Evolutionary conservation across 2,113 vertebrate genomes (phyloP).

Genomic region (Perca fluviatilis): DNA sequence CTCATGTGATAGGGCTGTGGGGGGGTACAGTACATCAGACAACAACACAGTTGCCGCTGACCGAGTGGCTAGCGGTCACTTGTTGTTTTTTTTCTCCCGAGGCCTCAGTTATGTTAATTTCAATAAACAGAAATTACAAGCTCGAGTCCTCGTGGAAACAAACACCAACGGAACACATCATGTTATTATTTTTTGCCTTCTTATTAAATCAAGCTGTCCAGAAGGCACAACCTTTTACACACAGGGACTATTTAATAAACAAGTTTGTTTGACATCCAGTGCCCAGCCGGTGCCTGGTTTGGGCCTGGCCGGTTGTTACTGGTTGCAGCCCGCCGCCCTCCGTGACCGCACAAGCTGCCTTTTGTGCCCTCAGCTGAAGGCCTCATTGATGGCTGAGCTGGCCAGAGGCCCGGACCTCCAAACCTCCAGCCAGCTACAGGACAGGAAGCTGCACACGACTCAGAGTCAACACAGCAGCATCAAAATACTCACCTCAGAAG

Average conservation of each 20-base stretch:
- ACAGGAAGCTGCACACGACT: slow-evolving; percentile 70
- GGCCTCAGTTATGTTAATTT: slow-evolving; percentile 15
- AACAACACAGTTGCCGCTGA: not conserved
- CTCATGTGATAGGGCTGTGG: not conserved
- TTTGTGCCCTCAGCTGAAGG: slow-evolving; percentile 84
- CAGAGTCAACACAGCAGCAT: slow-evolving; percentile 71
- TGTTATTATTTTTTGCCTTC: slow-evolving; percentile 66
- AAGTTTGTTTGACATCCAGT: slow-evolving; percentile 82
- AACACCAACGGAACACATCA: slow-evolving; percentile 56
- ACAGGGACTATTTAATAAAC: slow-evolving; percentile 80
- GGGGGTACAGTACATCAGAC: not conserved
- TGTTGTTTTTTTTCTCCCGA: not conserved
- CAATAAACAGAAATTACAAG: slow-evolving; percentile 12
- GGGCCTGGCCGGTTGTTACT: slow-evolving; percentile 74
- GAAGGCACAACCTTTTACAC: slow-evolving; percentile 68
- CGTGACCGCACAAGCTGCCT: slow-evolving; percentile 78
- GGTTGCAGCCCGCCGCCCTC: slow-evolving; percentile 69
- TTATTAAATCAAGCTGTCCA: slow-evolving; percentile 57
- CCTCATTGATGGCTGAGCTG: slow-evolving; percentile 84
- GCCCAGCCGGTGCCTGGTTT: slow-evolving; percentile 63
- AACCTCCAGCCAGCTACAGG: slow-evolving; percentile 67
- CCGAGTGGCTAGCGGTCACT: not conserved
- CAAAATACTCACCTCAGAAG: slow-evolving; percentile 67
- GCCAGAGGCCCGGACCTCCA: slow-evolving; percentile 71
- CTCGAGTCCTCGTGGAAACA: slow-evolving; percentile 58